Percentiles rank a stretch among this genome's conserved stretches.
These are phyloP conservation scores for Oncorhynchus gorbuscha DNA, from an alignment of 2,113 vertebrate genomes.

Conservation along the genomic window DNA sequence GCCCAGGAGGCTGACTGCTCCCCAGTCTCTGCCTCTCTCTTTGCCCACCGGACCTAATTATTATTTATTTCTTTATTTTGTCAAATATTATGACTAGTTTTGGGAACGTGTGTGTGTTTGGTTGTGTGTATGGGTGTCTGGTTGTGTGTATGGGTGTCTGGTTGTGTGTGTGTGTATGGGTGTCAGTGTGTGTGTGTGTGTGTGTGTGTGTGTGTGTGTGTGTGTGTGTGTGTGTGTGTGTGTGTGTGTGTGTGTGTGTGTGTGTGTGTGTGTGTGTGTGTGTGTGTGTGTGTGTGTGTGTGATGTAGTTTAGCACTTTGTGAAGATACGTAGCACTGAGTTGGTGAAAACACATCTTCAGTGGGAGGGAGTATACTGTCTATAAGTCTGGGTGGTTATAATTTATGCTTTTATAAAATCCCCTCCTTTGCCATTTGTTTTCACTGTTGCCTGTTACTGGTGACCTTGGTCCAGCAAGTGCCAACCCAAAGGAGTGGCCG, in stretches of 20 bases:
- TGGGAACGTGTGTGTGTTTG: not conserved
- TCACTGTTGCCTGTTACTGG: constrained; percentile 40
- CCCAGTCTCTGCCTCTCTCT: constrained; percentile 36
- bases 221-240: not conserved
- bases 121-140: no score
- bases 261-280: not conserved
- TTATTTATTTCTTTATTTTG: not conserved
- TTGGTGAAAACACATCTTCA: not conserved
- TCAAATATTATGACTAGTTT: not conserved
- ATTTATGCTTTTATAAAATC: not conserved
- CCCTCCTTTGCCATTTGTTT: constrained; percentile 42
- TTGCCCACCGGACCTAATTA: constrained; percentile 54
- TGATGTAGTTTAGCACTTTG: not conserved
- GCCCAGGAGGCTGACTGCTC: constrained; percentile 65
- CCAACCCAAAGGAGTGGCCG: constrained; percentile 39
- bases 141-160: no score
- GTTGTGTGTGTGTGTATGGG: not conserved
- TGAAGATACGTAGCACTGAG: not conserved
- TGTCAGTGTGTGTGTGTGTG: not conserved
- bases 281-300: not conserved
- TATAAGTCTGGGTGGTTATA: not conserved
- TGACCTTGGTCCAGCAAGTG: constrained; percentile 36
- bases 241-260: not conserved
- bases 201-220: not conserved
- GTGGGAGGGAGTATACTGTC: no score